Evolutionary conservation across 2,888 invertebrate species (phyloP), one percentile per base, ranked within the genome.

Genomic region (Icerya purchasi): DNA sequence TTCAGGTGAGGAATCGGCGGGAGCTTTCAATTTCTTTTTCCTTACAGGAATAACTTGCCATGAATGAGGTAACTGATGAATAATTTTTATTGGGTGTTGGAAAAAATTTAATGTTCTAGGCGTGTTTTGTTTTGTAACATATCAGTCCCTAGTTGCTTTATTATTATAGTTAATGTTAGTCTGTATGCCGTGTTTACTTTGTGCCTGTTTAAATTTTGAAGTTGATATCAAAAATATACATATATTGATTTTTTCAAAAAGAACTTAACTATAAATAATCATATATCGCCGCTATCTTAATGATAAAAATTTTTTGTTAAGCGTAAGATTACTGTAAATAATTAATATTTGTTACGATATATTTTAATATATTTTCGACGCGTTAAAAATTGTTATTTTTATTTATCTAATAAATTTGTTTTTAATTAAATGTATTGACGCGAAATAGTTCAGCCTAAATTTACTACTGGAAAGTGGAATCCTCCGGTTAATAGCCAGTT

Each of bases 381-480:
- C 18, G 10, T 49, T 49, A 49, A 14, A 14, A 49, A 49, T 49
- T 14, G 10, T 49, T 49, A 49, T 49, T 49, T 49, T 49, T 49
- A 14, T 49, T 49, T 49, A 49, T 53, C 21, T 53, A 5, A 23
- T 23, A 22, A 53, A 23, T 3, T 53, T 56, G 49, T 56, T 22
- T 14, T 21, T 8, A 18, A 18, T 36, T 1, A 50, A 20, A 1
- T n/a, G n/a, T n/a, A n/a, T n/a, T n/a, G n/a, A n/a, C n/a, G n/a
- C n/a, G n/a, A n/a, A n/a, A 83, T 84, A 72, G 83, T 83, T 63
- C 79, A 84, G 65, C 82, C 83, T 36, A 84, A 84, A 69, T 84
- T 88, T 68, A 84, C 83, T 0, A 81, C 78, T 56, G 92, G 91
- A 8, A 86, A 89, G 72, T 97, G 96, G 94, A 92, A 92, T 71